A percentile compares a stretch with the other conserved stretches of the same genome.
Conservation (phyloP, 2,888 invertebrate species). For the Mythimna loreyi region DNA sequence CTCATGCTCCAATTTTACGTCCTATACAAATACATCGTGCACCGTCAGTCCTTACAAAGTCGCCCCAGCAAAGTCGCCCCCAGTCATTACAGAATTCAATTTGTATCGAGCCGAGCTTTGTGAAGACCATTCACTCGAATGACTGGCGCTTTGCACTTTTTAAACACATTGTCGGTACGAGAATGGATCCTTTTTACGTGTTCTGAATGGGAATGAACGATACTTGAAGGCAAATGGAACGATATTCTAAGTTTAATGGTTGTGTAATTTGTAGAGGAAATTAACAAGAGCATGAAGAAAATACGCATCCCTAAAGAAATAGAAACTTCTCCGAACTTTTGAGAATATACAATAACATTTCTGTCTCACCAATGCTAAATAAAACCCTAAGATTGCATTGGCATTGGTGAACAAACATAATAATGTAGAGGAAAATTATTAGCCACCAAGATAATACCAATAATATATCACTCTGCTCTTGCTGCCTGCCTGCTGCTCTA, state of each 20-base stretch:
- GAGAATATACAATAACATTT: not conserved
- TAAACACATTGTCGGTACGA: constrained; percentile 55
- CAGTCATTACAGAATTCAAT: constrained; percentile 66
- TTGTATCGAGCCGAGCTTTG: constrained; percentile 59
- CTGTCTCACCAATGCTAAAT: not conserved
- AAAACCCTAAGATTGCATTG: not conserved
- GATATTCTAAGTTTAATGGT: constrained; percentile 25
- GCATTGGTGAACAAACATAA: too few species aligned
- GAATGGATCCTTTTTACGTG: constrained; percentile 49
- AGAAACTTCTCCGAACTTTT: not conserved
- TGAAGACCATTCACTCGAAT: constrained; percentile 52
- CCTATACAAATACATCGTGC: constrained; percentile 43
- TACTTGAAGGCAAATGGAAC: constrained; percentile 34
- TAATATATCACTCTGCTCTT: too few species aligned
- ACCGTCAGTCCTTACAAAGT: constrained; percentile 37
- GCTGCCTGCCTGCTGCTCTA: too few species aligned
- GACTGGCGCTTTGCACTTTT: constrained; percentile 65
- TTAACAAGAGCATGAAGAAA: not conserved
- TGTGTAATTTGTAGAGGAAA: constrained; percentile 26
- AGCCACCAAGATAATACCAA: too few species aligned
- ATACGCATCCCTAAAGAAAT: not conserved
- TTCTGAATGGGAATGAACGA: constrained; percentile 45
- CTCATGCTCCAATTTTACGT: constrained; percentile 38
- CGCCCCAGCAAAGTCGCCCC: constrained; percentile 23
- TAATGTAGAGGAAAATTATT: too few species aligned